Conservation (phyloP, 2,888 invertebrate genomes). For the Pardosa pseudoannulata region DNA sequence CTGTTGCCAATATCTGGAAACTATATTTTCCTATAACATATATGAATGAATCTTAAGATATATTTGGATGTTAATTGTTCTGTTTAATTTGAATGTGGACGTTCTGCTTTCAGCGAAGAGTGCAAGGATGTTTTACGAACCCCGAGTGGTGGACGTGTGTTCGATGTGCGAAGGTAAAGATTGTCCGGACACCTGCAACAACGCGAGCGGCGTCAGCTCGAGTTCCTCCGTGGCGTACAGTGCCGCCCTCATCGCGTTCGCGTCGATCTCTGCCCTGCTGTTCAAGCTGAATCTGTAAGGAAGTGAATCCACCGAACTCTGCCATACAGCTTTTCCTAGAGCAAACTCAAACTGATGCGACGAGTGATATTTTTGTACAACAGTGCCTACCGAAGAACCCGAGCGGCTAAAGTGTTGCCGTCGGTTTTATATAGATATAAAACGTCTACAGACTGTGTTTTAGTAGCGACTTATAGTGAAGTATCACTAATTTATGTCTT, state of each 20-base stretch:
- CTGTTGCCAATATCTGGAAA: too few relatives aligned
- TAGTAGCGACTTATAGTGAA: constrained; percentile 28
- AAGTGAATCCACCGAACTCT: background rate
- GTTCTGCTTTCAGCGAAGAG: constrained; percentile 68
- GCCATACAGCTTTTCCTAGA: background rate
- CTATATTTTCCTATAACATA: too few relatives aligned
- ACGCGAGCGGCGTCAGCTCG: constrained; percentile 24
- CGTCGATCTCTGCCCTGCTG: background rate
- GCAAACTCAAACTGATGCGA: background rate
- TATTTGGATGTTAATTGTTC: too few relatives aligned
- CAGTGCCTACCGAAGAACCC: constrained; percentile 60
- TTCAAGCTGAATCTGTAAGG: background rate
- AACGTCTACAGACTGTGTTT: background rate
- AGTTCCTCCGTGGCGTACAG: constrained; percentile 26
- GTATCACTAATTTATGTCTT: constrained; percentile 39
- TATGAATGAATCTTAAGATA: too few relatives aligned
- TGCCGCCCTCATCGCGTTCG: background rate
- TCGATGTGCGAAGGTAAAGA: constrained; percentile 72
- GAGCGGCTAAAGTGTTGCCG: background rate
- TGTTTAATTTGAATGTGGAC: too few relatives aligned
- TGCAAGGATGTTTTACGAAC: constrained; percentile 74
- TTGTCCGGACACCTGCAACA: constrained; percentile 71
- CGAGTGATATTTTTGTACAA: constrained; percentile 61
- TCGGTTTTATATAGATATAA: constrained; percentile 26
- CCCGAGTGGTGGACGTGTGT: constrained; percentile 67